Evolutionary conservation across 2,113 vertebrate genomes (phyloP), one percentile per base, ranked within the genome.

Genomic region (Miniopterus natalensis): DNA sequence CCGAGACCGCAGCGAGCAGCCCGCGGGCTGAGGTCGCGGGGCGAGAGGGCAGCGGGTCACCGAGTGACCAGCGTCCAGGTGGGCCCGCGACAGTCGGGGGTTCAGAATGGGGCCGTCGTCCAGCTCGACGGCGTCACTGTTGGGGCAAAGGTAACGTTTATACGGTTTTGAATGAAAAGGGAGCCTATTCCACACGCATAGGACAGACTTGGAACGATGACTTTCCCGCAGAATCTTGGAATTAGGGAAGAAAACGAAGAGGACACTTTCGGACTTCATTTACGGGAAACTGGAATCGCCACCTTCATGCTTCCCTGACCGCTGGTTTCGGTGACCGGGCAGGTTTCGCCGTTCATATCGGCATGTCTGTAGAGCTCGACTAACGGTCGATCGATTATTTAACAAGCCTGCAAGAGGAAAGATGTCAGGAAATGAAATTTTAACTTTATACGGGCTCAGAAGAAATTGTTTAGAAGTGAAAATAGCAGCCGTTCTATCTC

Each of bases 11-110:
- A 1, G 21, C 0, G 18, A 36, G n/a, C 17, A 0, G 53, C 87
- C 87, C n/a, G 36, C 36, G 42, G 91, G 61, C 8, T 9, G 77
- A 90, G 95, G 90, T 53, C 89, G 83, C 45, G n/a, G 83, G 86
- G 66, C 88, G 92, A 77, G 95, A 93, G 97, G 97, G 95, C 84
- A 94, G 93, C 85, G 86, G 47, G 17, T 79, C 53, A 95, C 97
- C 61, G 36, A 89, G 93, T 45, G 92, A 59, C 66, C 83, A 88
- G 63, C 20, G n/a, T 61, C 70, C 45, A 59, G 93, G 25, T 68
- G 66, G 96, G 61, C 36, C 95, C 9, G 57, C 74, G 90, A 94
- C 21, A 7, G 21, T 66, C 86, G 23, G 53, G 75, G 12, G 83
- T 87, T 92, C 57, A 27, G 92, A 88, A 85, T 36, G 20, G 6